These are phyloP conservation scores for Sceloporus undulatus DNA, from an alignment of 2,113 vertebrate genomes.

Conservation along the genomic window DNA sequence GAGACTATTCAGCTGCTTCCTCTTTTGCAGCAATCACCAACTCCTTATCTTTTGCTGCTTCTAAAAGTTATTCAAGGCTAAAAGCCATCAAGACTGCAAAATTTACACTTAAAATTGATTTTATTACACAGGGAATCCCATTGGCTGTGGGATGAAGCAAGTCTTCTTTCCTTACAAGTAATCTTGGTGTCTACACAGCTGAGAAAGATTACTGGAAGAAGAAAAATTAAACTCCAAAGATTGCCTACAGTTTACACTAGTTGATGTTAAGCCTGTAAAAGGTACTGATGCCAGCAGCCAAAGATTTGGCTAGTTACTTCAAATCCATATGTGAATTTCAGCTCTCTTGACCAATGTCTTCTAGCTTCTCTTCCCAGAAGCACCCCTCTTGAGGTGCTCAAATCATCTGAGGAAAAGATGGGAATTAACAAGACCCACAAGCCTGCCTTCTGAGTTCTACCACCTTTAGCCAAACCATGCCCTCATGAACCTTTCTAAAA, in stretches of 20 bases:
- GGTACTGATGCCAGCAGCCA: background rate
- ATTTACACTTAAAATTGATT: background rate
- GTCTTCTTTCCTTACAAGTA: background rate
- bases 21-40: background rate
- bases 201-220: too few species aligned
- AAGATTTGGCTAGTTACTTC: background rate
- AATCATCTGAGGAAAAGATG: background rate
- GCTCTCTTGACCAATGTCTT: background rate
- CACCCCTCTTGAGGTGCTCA: background rate
- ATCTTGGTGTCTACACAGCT: background rate
- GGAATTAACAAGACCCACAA: background rate
- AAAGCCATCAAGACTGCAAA: background rate
- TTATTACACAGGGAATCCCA: background rate
- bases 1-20: background rate
- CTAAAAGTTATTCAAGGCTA: background rate
- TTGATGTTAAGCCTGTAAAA: background rate
- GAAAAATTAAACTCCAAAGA: background rate
- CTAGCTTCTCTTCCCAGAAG: background rate
- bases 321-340: background rate
- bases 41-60: background rate
- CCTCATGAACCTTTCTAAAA: background rate
- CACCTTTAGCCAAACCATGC: background rate
- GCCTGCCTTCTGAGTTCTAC: background rate
- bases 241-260: background rate
- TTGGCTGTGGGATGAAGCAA: background rate